Base-by-base conservation (phyloP, 2,113 vertebrate genomes). In the Poecile atricapillus region DNA sequence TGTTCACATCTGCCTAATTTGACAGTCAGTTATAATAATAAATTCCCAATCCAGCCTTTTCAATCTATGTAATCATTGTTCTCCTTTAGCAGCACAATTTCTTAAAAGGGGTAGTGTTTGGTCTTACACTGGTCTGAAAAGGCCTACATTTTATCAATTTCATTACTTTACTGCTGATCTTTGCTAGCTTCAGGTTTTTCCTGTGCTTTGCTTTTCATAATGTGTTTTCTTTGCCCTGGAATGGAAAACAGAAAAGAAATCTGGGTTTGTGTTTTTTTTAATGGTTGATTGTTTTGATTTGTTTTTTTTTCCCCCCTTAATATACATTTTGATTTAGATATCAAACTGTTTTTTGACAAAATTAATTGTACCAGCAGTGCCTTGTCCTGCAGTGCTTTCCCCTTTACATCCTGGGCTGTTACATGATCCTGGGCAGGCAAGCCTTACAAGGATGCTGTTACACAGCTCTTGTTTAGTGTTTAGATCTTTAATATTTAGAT, bases 401-500 rank as follows among this genome's bases (percentile, higher is more conserved):
- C 56, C 44, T 90, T 16, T 0, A 55, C 69, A 65, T 46, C 56
- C 67, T 68, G 46, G 60, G 49, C 58, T 78, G 52, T 84, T 94
- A 60, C 60, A 52, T 6, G 43, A 39, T 95, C 84, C 73, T 73
- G 65, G 65, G 68, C 44, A 95, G 49, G 33, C 60, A 87, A 75
- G 53, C 39, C 67, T 73, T 70, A 55, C 35, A 90, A 90, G 71
- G 92, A 81, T 82, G 81, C 76, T 84, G 86, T 52, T 95, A 92
- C 81, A 92, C 96, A 96, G 95, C 91, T 89, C 95, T 95, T 96
- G 94, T 96, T 97, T 97, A 92, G 92, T 92, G 81, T 97, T 97
- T 96, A 94, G 94, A 93, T 93, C 78, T 95, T 97, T 92, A 95
- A 92, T 96, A 95, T 97, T 97, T 97, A 96, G 95, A 93, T 97